Evolutionary conservation across 2,113 vertebrate genomes (phyloP).

Genomic region (Labrus mixtus): DNA sequence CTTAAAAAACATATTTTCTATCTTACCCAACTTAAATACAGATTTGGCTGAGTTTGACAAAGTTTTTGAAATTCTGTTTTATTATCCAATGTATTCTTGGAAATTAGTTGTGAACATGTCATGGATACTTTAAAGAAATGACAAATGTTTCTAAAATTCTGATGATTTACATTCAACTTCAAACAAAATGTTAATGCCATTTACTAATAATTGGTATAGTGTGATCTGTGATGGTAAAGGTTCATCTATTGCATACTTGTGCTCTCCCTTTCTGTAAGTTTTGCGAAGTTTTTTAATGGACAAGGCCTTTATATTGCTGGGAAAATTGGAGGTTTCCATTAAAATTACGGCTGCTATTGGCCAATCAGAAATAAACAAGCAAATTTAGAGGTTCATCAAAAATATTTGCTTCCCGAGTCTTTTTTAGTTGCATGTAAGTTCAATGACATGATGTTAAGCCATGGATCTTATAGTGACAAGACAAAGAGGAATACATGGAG

Average conservation of each 20-base stretch:
- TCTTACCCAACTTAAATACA: too few relatives aligned
- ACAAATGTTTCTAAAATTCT: neutral
- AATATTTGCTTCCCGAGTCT: neutral
- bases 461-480: conserved; percentile 10
- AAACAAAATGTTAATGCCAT: too few relatives aligned
- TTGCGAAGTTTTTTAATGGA: neutral
- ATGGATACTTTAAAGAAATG: too few relatives aligned
- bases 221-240: neutral
- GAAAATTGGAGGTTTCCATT: too few relatives aligned
- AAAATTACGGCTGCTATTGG: too few relatives aligned
- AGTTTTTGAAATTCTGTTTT: too few relatives aligned
- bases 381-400: too few relatives aligned
- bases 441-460: neutral
- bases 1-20: too few relatives aligned
- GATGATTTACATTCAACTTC: neutral
- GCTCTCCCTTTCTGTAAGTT: neutral
- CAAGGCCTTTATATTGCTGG: neutral
- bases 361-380: too few relatives aligned
- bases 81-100: too few relatives aligned
- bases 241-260: neutral
- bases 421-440: neutral
- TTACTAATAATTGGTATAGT: neutral
- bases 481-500: neutral
- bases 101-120: too few relatives aligned
- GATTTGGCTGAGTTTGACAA: too few relatives aligned